These are phyloP conservation scores for Ceratothoa steindachneri DNA, from an alignment of 2,888 invertebrate genomes.

Conservation along the genomic window DNA sequence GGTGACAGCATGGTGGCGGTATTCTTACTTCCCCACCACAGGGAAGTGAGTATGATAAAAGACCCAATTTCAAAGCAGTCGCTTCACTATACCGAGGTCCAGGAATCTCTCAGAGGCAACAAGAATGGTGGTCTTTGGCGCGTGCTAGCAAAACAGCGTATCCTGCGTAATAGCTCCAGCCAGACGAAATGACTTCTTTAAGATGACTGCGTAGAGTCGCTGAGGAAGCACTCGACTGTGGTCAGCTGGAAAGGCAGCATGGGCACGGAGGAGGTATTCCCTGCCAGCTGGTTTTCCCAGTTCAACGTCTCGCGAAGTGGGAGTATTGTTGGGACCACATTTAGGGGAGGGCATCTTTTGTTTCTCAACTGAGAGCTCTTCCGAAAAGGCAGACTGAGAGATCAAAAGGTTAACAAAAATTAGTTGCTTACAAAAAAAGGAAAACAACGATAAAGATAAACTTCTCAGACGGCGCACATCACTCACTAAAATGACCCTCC, in stretches of 20 bases:
- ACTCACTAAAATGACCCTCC: no score
- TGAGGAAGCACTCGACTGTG: constrained; percentile 64
- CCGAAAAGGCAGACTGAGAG: not conserved
- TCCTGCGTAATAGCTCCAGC: constrained; percentile 65
- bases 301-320: constrained; percentile 52
- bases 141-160: constrained; percentile 36
- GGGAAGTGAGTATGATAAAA: no score
- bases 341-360: constrained; percentile 26
- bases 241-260: constrained; percentile 61
- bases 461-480: no score
- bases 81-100: no score
- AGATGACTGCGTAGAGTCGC: constrained; percentile 66
- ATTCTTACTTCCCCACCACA: no score
- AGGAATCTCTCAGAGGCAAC: no score
- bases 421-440: no score
- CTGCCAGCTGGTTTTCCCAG: constrained; percentile 52
- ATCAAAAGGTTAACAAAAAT: no score
- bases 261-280: constrained; percentile 64
- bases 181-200: constrained; percentile 65
- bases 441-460: no score
- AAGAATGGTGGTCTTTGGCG: no score
- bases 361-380: not conserved
- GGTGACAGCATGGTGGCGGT: no score
- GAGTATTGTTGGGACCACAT: constrained; percentile 56
- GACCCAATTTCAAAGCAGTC: no score